These are phyloP conservation scores for Rhabdornis inornatus DNA, from an alignment of 2,113 vertebrate species.

Conservation along the genomic window DNA sequence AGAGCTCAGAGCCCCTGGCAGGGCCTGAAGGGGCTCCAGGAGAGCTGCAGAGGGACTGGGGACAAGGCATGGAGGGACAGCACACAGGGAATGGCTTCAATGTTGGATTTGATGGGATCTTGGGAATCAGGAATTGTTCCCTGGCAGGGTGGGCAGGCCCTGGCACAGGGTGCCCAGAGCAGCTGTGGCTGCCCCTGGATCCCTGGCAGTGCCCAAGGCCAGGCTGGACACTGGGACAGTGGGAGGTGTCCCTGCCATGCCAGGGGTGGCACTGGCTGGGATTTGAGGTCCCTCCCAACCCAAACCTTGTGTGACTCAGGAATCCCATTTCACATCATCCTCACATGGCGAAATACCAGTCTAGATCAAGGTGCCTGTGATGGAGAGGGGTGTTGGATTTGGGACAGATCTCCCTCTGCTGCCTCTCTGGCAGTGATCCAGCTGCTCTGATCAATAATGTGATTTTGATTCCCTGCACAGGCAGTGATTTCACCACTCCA, in stretches of 20 bases:
- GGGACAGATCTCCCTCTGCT: background rate
- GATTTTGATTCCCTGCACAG: background rate
- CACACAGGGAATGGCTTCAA: background rate
- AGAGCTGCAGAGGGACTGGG: background rate
- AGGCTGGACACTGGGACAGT: background rate
- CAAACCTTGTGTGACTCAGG: background rate
- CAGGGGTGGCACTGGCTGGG: background rate
- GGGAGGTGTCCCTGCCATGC: background rate
- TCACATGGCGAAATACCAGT: background rate
- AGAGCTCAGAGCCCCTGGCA: background rate
- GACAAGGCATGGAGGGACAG: background rate
- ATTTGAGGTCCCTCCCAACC: accelerated
- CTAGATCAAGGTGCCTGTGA: background rate
- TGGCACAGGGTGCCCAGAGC: too few relatives aligned
- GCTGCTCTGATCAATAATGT: background rate
- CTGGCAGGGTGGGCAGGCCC: too few relatives aligned
- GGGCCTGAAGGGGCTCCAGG: background rate
- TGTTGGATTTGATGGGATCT: background rate
- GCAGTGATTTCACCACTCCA: background rate
- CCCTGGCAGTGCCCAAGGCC: background rate
- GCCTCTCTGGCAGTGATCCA: background rate
- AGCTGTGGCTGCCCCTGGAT: background rate
- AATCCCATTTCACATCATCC: background rate
- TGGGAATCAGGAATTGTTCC: background rate
- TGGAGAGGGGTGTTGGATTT: background rate